phyloP scores from a whole-genome alignment of 2,113 vertebrate species.

The Trogon surrucura region DNA sequence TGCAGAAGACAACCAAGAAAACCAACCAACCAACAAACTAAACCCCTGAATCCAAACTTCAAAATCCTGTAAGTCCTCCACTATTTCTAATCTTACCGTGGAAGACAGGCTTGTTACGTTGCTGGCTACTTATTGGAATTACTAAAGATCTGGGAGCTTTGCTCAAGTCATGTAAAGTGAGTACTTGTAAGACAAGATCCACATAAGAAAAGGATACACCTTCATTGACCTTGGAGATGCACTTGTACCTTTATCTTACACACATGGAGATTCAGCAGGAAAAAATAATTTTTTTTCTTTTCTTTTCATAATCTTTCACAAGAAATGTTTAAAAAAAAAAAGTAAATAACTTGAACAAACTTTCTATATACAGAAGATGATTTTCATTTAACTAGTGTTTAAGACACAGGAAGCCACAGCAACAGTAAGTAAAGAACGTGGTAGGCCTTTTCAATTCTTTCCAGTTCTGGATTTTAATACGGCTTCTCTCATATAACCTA shows the following conservation, averaged over 20 bases:
- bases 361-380: neutral
- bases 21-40: neutral
- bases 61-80: neutral
- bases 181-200: neutral
- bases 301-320: neutral
- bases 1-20: neutral
- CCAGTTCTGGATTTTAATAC: neutral
- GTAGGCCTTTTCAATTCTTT: neutral
- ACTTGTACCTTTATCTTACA: neutral
- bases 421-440: neutral
- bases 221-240: neutral
- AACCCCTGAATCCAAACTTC: too few species aligned
- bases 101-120: neutral
- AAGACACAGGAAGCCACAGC: neutral
- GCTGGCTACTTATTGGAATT: neutral
- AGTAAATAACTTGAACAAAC: neutral
- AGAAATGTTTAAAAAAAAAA: neutral
- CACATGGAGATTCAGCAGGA: neutral
- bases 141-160: accelerated
- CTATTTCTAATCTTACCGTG: neutral
- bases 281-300: neutral
- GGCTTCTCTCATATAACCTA: neutral
- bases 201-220: neutral
- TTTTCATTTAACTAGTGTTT: neutral
- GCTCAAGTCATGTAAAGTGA: neutral